Percentiles rank a stretch among this genome's conserved stretches.
Conservation (phyloP, 2,888 invertebrate species). For the Lampropteryx suffumata region DNA sequence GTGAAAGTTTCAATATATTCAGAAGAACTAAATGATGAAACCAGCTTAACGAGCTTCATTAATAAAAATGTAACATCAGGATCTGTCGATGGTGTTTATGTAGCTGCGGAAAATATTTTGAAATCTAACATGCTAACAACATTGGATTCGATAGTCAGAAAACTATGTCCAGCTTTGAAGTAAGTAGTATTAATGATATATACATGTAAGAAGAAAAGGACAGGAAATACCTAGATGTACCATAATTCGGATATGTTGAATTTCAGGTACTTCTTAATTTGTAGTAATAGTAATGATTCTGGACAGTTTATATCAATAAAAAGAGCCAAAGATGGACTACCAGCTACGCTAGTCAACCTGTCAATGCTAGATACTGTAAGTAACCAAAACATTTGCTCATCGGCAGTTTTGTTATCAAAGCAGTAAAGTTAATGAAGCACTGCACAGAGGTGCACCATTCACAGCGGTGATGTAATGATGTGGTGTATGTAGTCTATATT, state of each 20-base stretch:
- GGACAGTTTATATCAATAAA: conserved; percentile 7
- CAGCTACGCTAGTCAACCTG: conserved; percentile 20
- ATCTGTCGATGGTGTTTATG: conserved; percentile 22
- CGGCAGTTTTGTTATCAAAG: no score
- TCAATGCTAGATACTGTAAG: conserved; percentile 17
- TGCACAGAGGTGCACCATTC: no score
- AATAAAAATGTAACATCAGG: conserved; percentile 4
- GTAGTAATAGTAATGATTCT: conserved; percentile 13
- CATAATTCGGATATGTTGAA: not conserved
- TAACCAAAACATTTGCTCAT: no score
- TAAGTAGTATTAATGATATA: conserved; percentile 4
- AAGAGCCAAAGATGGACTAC: conserved; percentile 15
- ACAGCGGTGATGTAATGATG: no score
- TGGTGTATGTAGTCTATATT: no score
- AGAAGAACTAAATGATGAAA: conserved; percentile 17
- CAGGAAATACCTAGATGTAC: no score
- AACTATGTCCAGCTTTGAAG: conserved; percentile 18
- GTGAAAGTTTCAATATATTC: conserved; percentile 27
- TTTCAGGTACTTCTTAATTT: conserved; percentile 16
- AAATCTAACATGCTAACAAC: not conserved
- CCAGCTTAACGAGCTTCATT: conserved; percentile 10
- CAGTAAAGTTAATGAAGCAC: no score
- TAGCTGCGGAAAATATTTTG: conserved; percentile 10
- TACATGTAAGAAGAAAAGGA: no score
- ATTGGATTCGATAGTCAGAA: conserved; percentile 13